These are phyloP conservation scores for Peromyscus polionotus DNA, from an alignment of 2,113 vertebrate species.

Conservation along the genomic window DNA sequence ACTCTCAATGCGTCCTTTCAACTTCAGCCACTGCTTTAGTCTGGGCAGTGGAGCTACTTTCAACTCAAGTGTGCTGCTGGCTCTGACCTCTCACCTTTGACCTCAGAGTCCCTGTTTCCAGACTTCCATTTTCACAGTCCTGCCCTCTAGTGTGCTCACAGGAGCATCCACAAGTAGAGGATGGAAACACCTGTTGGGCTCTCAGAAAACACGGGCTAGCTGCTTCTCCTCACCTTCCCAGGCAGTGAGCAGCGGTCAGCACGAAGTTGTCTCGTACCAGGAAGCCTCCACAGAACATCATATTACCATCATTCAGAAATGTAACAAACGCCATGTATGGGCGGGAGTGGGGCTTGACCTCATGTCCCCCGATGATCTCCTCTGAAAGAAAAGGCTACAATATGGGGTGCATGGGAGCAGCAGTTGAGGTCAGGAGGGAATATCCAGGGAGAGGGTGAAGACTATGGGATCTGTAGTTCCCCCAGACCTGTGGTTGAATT, in stretches of 20 bases:
- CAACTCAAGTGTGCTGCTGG: neutral
- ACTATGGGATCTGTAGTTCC: neutral
- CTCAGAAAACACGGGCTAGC: neutral
- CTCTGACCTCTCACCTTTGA: neutral
- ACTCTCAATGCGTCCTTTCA: neutral
- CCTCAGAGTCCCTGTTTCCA: neutral
- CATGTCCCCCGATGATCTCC: constrained; percentile 70
- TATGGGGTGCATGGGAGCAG: neutral
- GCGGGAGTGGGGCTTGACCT: constrained; percentile 70
- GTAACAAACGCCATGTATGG: constrained; percentile 73
- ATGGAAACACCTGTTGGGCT: no score
- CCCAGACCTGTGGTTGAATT: neutral
- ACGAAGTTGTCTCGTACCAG: constrained; percentile 77
- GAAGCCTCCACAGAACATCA: neutral
- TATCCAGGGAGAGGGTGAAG: accelerated
- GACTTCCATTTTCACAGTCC: accelerated
- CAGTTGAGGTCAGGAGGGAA: neutral
- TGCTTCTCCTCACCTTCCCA: constrained; percentile 3
- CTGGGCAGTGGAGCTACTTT: neutral
- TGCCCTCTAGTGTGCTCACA: neutral
- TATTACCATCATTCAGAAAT: accelerated
- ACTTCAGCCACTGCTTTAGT: neutral
- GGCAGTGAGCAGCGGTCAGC: constrained; percentile 77
- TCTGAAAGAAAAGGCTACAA: constrained; percentile 53
- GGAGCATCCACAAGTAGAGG: no score